phyloP scores from a whole-genome alignment of 2,888 invertebrate species.

The Protonemura montana region DNA sequence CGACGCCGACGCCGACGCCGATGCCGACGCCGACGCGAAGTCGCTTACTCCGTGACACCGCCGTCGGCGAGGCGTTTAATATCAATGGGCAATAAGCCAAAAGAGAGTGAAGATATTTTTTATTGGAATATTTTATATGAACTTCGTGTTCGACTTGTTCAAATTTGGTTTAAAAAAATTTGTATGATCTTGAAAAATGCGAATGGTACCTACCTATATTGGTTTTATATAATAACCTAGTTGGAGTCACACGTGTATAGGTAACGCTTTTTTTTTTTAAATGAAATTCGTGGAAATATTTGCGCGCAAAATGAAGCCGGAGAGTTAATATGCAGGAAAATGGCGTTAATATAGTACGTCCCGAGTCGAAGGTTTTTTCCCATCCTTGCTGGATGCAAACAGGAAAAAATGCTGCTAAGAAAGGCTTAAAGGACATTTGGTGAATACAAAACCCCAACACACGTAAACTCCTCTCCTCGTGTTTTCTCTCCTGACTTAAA shows the following conservation, averaged over 20 bases:
- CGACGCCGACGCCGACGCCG: neutral
- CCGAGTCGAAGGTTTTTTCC: neutral
- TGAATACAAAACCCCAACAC: neutral
- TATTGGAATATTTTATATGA: constrained; percentile 30
- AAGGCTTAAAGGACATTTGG: neutral
- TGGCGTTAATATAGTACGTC: neutral
- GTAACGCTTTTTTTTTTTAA: neutral
- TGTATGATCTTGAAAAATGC: neutral
- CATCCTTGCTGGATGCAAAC: neutral
- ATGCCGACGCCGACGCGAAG: neutral
- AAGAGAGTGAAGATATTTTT: constrained; percentile 26
- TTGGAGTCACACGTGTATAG: neutral
- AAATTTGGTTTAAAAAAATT: constrained; percentile 8
- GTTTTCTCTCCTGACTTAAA: neutral
- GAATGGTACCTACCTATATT: constrained; percentile 5
- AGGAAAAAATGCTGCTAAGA: neutral
- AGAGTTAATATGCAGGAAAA: neutral
- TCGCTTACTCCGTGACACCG: neutral
- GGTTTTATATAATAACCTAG: neutral
- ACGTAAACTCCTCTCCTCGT: neutral
- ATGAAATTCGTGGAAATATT: constrained; percentile 12
- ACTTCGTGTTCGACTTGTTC: constrained; percentile 16
- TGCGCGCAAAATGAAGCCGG: neutral
- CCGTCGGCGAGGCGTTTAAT: neutral
- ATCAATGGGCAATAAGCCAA: constrained; percentile 27